Conservation (phyloP, 2,113 vertebrate genomes). For the Coryphaenoides rupestris region DNA sequence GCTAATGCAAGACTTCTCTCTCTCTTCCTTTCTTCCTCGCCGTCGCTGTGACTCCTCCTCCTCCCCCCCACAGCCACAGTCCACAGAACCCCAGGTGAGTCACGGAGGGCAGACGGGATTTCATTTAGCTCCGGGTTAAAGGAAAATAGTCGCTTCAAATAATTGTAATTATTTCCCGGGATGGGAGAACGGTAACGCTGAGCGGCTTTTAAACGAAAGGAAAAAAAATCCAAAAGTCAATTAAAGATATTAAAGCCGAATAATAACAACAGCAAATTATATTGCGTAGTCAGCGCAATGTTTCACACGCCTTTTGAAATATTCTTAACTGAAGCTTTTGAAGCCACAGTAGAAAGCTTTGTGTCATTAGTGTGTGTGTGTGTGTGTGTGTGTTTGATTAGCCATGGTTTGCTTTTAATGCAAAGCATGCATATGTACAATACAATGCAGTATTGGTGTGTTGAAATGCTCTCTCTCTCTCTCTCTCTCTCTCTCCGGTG, state of each 20-base stretch:
- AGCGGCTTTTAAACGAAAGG: no score
- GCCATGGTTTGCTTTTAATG: constrained; percentile 68
- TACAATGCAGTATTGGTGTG: constrained; percentile 73
- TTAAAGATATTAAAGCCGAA: not conserved
- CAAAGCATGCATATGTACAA: constrained; percentile 73
- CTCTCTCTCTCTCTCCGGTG: no score
- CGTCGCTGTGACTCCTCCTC: constrained; percentile 62
- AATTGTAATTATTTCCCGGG: no score
- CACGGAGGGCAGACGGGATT: no score
- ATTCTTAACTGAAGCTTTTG: constrained; percentile 64
- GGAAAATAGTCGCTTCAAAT: no score
- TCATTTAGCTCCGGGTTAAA: no score
- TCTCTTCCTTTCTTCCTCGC: not conserved
- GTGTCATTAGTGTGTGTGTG: constrained; percentile 8
- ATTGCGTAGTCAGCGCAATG: no score
- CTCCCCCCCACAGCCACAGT: constrained; percentile 73
- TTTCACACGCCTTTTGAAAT: no score
- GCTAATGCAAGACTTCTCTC: constrained; percentile 68
- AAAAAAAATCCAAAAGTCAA: no score
- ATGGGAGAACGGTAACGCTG: no score
- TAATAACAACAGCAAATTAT: no score
- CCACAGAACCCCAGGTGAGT: constrained; percentile 93
- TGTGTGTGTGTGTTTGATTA: no score
- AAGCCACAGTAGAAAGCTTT: constrained; percentile 62
- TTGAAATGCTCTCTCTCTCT: constrained; percentile 51